Evolutionary conservation across 2,113 vertebrate species (phyloP).

Genomic region (Pavo muticus): DNA sequence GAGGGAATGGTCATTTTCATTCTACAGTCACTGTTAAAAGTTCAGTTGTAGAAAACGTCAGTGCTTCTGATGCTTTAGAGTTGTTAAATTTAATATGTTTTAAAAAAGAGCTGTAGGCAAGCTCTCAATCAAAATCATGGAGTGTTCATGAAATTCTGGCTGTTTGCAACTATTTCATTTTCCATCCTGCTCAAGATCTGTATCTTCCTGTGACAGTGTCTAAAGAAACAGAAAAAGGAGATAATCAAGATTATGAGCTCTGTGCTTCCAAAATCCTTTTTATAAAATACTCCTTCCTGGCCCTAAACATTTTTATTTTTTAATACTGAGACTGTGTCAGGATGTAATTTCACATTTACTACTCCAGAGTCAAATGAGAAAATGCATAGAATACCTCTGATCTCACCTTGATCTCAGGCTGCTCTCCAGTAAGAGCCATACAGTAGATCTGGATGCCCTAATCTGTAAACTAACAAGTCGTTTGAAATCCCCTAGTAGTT

Average conservation of each 20-base stretch:
- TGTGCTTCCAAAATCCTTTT: neutral
- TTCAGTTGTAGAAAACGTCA: neutral
- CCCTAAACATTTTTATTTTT: neutral
- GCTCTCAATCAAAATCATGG: neutral
- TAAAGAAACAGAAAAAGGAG: neutral
- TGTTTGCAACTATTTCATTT: neutral
- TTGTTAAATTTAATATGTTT: neutral
- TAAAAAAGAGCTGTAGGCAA: neutral
- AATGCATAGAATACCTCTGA: neutral
- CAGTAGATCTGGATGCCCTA: neutral
- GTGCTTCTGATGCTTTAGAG: neutral
- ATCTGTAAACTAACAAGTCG: neutral
- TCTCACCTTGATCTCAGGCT: neutral
- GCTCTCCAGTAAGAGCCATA: neutral
- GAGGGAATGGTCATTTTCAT: neutral
- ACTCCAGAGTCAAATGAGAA: neutral
- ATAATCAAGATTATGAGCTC: neutral
- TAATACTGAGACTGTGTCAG: neutral
- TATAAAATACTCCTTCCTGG: neutral
- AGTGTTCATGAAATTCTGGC: neutral
- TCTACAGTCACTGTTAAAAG: neutral
- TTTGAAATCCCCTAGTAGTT: slow-evolving; percentile 38
- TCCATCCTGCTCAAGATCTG: neutral
- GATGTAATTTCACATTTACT: neutral
- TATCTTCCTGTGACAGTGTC: neutral